Evolutionary conservation across 2,888 invertebrate genomes (phyloP).

Genomic region (Hirtodrosophila trivittata): DNA sequence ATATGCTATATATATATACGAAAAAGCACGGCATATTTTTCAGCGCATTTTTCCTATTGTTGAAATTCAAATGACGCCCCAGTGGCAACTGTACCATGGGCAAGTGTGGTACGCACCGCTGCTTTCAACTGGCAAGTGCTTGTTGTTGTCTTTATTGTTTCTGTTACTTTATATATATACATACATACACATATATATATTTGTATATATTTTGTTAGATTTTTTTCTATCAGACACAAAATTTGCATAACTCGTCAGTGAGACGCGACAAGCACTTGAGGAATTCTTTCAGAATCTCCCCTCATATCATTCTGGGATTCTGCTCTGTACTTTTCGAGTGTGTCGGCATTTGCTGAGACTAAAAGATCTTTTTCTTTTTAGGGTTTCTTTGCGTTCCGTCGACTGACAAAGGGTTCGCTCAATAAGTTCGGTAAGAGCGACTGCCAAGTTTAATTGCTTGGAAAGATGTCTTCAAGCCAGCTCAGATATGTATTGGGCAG

Average conservation of each 20-base stretch:
- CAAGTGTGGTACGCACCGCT: conserved; percentile 60
- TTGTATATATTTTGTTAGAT: conserved; percentile 29
- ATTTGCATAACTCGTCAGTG: conserved; percentile 71
- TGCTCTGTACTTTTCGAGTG: conserved; percentile 56
- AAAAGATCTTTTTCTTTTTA: conserved; percentile 5
- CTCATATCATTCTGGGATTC: conserved; percentile 33
- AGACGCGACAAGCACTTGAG: conserved; percentile 54
- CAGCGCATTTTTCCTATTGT: conserved; percentile 40
- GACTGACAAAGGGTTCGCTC: conserved; percentile 53
- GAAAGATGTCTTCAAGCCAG: conserved; percentile 50
- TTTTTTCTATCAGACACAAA: conserved; percentile 31
- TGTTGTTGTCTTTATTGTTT: conserved; percentile 25
- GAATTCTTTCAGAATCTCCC: conserved; percentile 65
- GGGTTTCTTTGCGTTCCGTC: conserved; percentile 24
- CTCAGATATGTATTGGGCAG: conserved; percentile 9
- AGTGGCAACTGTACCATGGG: conserved; percentile 69
- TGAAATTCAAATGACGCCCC: conserved; percentile 63
- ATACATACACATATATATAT: too few relatives aligned
- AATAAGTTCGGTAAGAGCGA: conserved; percentile 16
- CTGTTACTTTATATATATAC: too few relatives aligned
- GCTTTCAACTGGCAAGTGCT: conserved; percentile 39
- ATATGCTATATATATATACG: background rate
- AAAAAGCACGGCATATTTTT: conserved; percentile 64
- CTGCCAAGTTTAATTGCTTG: conserved; percentile 67
- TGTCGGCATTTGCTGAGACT: conserved; percentile 64